phyloP scores from a whole-genome alignment of 2,888 invertebrate genomes.

The Bursaphelenchus okinawaensis region DNA sequence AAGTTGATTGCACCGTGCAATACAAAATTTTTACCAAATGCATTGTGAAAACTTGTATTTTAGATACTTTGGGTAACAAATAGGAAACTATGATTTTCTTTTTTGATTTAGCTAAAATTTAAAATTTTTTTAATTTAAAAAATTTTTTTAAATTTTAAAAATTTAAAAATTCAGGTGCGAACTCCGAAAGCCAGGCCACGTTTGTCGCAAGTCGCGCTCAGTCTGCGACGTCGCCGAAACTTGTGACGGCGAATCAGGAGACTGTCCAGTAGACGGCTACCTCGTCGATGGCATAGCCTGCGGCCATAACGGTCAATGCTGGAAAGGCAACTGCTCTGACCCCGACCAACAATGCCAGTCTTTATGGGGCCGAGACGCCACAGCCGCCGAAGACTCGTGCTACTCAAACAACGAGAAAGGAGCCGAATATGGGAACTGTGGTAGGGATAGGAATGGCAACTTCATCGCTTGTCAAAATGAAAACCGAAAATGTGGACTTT shows the following conservation, averaged over 20 bases:
- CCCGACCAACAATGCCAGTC: slow-evolving; percentile 78
- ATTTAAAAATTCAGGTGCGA: slow-evolving; percentile 17
- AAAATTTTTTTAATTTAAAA: too few relatives aligned
- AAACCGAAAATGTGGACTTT: slow-evolving; percentile 84
- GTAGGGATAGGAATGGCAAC: slow-evolving; percentile 59
- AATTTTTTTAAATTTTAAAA: too few relatives aligned
- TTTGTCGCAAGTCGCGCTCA: slow-evolving; percentile 74
- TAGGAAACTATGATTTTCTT: too few relatives aligned
- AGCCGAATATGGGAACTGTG: slow-evolving; percentile 89
- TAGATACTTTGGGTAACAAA: too few relatives aligned
- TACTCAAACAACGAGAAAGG: slow-evolving; percentile 92
- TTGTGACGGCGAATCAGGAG: slow-evolving; percentile 75
- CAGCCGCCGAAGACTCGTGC: slow-evolving; percentile 78
- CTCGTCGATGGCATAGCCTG: slow-evolving; percentile 89
- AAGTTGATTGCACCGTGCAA: too few relatives aligned
- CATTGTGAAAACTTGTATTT: too few relatives aligned
- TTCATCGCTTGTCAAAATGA: slow-evolving; percentile 36
- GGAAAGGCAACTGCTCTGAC: slow-evolving; percentile 65
- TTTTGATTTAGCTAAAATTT: too few relatives aligned
- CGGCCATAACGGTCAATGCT: slow-evolving; percentile 61
- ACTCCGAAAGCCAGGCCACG: slow-evolving; percentile 66
- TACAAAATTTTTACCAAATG: too few relatives aligned
- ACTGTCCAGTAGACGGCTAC: slow-evolving; percentile 80
- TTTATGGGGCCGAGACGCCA: slow-evolving; percentile 80
- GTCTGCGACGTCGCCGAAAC: slow-evolving; percentile 86